Evolutionary conservation across 2,797 vertebrate genomes (phyloP), one percentile per base, ranked within the genome.

Genomic region (Masticophis lateralis): DNA sequence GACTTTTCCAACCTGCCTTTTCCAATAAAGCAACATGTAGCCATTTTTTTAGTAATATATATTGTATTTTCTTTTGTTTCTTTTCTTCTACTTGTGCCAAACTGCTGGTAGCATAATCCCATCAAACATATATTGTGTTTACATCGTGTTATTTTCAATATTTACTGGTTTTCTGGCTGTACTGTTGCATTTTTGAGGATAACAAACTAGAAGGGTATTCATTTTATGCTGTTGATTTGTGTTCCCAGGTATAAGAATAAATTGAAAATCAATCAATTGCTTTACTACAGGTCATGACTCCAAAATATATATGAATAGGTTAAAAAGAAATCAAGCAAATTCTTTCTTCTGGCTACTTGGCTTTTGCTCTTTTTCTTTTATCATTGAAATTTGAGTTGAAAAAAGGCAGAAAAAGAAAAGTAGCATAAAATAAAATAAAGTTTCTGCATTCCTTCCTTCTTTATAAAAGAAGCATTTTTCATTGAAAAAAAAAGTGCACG

Each of bases 381-480:
- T 74, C 74, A 90, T 79, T 88, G 25, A 87, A 90, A 57, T 27
- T 0, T 94, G 47, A 92, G 2, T 63, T 95, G 94, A 89, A 95
- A 92, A 74, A 32, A 69, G 13, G 4, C 28, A 69, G 63, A 1
- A 69, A 69, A 69, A 14, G n/a, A 32, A 74, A 92, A 69, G 27
- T 1, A 61, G 60, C 47, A 88, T 86, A 74, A 93, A 94, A 87
- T 16, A 90, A 91, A 93, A 12, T 86, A 90, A 92, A 90, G 87
- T 59, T 86, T 59, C 89, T 91, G 91, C 53, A 1, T 91, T 87
- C 37, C 86, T 94, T 95, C 51, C 9, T 20, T 8, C 91, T 93
- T 87, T 90, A 25, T 91, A 92, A 95, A 96, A 96, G 90, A 92
- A 97, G 94, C 22, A 87, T 93, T 93, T 96, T 74, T 95, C 91